Percentiles rank a stretch among this genome's conserved stretches.
phyloP scores from a whole-genome alignment of 2,113 vertebrate species.

The Alligator mississippiensis region DNA sequence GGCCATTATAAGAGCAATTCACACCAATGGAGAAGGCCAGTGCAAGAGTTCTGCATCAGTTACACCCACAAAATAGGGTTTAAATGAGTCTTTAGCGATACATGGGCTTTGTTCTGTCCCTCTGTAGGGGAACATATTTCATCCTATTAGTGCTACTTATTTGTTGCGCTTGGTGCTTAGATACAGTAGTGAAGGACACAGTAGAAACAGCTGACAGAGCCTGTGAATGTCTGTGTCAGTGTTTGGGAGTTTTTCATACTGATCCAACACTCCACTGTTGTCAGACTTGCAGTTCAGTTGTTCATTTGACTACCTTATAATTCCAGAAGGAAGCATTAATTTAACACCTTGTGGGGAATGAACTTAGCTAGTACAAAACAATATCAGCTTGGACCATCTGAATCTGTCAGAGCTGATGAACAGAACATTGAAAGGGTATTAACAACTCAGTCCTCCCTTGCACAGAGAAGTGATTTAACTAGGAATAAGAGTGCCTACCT shows the following conservation, averaged over 20 bases:
- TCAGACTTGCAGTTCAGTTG: not conserved
- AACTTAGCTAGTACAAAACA: not conserved
- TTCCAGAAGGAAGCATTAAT: not conserved
- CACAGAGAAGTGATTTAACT: not conserved
- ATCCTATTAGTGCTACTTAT: not conserved
- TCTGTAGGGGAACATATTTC: not conserved
- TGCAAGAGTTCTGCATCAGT: not conserved
- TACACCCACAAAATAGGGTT: not conserved
- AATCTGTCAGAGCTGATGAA: not conserved
- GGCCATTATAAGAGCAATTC: not conserved
- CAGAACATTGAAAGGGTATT: not conserved
- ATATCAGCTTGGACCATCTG: not conserved
- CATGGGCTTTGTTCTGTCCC: not conserved
- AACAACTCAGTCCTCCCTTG: not conserved
- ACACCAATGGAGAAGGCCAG: not conserved
- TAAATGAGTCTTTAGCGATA: not conserved
- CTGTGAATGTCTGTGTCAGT: not conserved
- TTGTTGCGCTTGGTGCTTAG: not conserved
- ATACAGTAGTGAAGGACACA: not conserved
- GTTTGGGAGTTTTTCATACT: not conserved
- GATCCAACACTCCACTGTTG: not conserved
- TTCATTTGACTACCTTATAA: not conserved
- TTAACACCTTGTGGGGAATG: not conserved
- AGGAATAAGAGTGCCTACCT: not conserved
- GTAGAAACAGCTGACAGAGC: not conserved